Conservation (phyloP, 2,797 vertebrate species). For the Phoxinus dragarum region DNA sequence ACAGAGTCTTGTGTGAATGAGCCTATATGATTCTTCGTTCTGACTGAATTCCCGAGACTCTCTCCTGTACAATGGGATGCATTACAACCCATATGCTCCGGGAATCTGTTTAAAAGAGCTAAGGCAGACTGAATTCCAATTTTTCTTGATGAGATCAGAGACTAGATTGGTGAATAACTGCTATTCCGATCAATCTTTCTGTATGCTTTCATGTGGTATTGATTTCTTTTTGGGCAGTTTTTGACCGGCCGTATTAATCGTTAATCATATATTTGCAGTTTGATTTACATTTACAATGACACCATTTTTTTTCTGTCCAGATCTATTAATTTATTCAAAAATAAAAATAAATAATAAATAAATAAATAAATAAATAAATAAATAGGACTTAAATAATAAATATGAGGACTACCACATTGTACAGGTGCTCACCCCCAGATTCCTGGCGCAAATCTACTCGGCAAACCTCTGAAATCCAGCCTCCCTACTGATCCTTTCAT, state of each 20-base stretch:
- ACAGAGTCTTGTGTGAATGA: slow-evolving; percentile 34
- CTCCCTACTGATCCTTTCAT: slow-evolving; percentile 36
- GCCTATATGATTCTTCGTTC: slow-evolving; percentile 30
- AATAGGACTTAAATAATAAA: too few relatives aligned
- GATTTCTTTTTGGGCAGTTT: slow-evolving; percentile 46
- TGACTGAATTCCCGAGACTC: slow-evolving; percentile 36
- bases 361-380: too few relatives aligned
- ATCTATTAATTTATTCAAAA: background rate
- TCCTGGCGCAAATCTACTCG: slow-evolving; percentile 43
- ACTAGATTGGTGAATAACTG: slow-evolving; percentile 31
- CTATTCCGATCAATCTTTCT: slow-evolving; percentile 40
- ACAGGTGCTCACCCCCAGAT: slow-evolving; percentile 42
- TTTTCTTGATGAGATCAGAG: slow-evolving; percentile 38
- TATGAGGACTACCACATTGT: too few relatives aligned
- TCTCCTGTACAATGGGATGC: slow-evolving; percentile 40
- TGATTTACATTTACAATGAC: background rate
- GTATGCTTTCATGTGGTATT: slow-evolving; percentile 22
- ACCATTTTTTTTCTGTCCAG: background rate
- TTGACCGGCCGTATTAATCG: slow-evolving; percentile 33
- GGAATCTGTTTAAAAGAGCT: slow-evolving; percentile 45
- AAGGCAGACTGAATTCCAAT: slow-evolving; percentile 41
- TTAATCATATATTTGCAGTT: slow-evolving; percentile 40
- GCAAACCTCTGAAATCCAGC: slow-evolving; percentile 42
- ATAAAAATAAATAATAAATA: background rate
- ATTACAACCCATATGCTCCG: slow-evolving; percentile 49